phyloP scores from a whole-genome alignment of 1,140 invertebrate species.

The Oppia nitens region DNA sequence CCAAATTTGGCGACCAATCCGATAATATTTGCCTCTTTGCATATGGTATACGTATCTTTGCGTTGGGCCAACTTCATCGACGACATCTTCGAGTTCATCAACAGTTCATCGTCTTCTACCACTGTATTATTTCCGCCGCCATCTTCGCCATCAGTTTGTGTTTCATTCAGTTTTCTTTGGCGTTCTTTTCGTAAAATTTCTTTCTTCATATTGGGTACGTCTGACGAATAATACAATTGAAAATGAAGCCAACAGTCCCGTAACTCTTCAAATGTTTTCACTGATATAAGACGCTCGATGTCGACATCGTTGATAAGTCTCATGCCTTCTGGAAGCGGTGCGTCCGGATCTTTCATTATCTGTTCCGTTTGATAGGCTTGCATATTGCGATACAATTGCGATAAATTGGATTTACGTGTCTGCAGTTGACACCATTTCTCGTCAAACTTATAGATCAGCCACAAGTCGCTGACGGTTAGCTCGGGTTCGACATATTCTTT shows the following conservation, averaged over 20 bases:
- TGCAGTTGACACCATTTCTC: constrained; percentile 90
- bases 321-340: constrained; percentile 60
- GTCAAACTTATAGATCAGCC: constrained; percentile 91
- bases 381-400: constrained; percentile 77
- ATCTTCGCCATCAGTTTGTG: constrained; percentile 11
- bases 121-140: constrained; percentile 21
- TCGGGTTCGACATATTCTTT: constrained; percentile 95
- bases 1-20: constrained; percentile 80
- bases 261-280: constrained; percentile 75
- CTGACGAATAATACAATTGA: constrained; percentile 71
- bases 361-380: constrained; percentile 64
- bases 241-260: constrained; percentile 87
- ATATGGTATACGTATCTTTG: constrained; percentile 70
- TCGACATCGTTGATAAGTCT: constrained; percentile 28
- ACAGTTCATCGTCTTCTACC: constrained; percentile 31
- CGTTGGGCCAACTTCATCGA: constrained; percentile 42
- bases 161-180: constrained; percentile 21
- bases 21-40: constrained; percentile 60
- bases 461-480: constrained; percentile 83
- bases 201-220: constrained; percentile 69
- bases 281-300: constrained; percentile 31
- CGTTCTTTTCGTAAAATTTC: constrained; percentile 39
- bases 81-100: constrained; percentile 37
- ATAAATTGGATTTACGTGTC: constrained; percentile 64
- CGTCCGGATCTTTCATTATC: constrained; percentile 63